Percentiles rank a stretch among this genome's conserved stretches.
Evolutionary conservation across 1,140 invertebrate genomes (phyloP).

Genomic region (Cyclina sinensis): DNA sequence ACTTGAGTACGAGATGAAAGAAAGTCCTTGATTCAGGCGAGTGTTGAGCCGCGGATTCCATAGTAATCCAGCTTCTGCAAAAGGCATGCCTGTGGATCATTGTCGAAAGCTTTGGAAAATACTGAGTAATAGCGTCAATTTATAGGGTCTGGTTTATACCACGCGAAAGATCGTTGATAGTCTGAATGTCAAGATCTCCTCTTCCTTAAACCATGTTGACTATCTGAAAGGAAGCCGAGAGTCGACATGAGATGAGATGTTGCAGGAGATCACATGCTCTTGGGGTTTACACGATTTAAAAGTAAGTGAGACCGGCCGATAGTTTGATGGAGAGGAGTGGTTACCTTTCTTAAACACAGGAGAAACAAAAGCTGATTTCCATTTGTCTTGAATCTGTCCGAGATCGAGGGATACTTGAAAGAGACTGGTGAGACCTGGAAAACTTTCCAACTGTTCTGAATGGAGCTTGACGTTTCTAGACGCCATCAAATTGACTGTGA

Average conservation of each 20-base stretch:
- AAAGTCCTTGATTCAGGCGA: not conserved
- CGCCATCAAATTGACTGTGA: not conserved
- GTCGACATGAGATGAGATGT: not conserved
- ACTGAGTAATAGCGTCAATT: not conserved
- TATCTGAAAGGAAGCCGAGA: not conserved
- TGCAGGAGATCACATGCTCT: not conserved
- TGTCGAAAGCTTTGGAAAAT: not conserved
- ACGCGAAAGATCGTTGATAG: no score
- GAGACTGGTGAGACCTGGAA: not conserved
- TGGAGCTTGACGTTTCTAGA: conserved; percentile 10
- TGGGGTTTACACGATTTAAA: not conserved
- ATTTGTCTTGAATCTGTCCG: not conserved
- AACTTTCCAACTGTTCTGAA: not conserved
- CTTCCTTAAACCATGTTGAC: not conserved
- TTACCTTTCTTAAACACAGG: conserved; percentile 17
- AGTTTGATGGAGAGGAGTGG: not conserved
- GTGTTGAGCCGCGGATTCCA: not conserved
- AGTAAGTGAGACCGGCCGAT: not conserved
- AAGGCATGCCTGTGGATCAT: not conserved
- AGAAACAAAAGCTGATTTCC: not conserved
- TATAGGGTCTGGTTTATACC: no score
- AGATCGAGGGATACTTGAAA: not conserved
- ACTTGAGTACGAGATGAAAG: not conserved
- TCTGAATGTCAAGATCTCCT: not conserved
- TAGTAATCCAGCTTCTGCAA: not conserved